These are phyloP conservation scores for Colistium nudipinnis DNA, from an alignment of 2,113 vertebrate species.

Conservation along the genomic window DNA sequence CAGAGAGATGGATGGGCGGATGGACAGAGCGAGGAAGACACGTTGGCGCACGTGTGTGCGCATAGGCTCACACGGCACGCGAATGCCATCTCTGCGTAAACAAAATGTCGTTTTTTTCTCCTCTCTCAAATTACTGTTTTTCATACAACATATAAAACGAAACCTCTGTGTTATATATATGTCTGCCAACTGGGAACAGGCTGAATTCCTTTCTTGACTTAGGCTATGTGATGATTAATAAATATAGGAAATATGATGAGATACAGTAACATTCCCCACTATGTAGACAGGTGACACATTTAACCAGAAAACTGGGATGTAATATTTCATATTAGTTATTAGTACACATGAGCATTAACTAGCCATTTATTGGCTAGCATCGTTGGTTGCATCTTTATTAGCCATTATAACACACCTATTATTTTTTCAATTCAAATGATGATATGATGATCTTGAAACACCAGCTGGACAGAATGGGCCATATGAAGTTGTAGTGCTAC, in stretches of 20 bases:
- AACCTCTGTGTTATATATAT: not conserved
- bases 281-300: not conserved
- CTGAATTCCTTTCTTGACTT: not conserved
- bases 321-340: not conserved
- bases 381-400: not conserved
- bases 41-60: slow-evolving; percentile 2
- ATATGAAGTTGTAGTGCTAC: too few relatives aligned
- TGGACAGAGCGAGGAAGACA: slow-evolving; percentile 4
- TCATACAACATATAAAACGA: not conserved
- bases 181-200: not conserved
- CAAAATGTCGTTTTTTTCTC: not conserved
- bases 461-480: too few relatives aligned
- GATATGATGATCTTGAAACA: too few relatives aligned
- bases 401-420: not conserved
- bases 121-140: not conserved
- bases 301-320: not conserved
- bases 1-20: slow-evolving; percentile 32
- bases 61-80: not conserved
- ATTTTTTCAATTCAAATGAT: not conserved
- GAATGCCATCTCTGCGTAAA: not conserved
- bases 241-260: not conserved
- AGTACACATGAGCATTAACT: not conserved
- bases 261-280: not conserved
- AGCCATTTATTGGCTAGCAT: not conserved
- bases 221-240: not conserved